A percentile compares a stretch with the other conserved stretches of the same genome.
Conservation (phyloP, 64 coral and sea anemone species). For the Catalaphyllia jardinei region DNA sequence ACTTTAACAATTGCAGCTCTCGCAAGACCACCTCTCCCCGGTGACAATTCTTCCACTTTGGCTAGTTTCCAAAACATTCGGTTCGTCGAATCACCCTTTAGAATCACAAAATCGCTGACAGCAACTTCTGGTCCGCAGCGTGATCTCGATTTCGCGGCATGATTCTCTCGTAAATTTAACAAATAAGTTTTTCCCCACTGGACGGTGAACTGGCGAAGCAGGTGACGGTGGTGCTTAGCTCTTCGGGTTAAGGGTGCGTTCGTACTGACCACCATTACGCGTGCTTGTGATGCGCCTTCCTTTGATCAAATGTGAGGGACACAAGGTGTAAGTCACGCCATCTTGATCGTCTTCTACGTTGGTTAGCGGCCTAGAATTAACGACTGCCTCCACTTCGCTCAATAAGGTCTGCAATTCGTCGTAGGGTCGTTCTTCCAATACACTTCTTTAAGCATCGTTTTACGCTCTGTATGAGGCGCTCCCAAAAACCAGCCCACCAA, state of each 20-base stretch:
- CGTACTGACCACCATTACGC: background rate
- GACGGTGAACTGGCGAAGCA: background rate
- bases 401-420: constrained; percentile 4
- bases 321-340: background rate
- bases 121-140: background rate
- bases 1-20: constrained; percentile 12
- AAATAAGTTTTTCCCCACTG: constrained; percentile 20
- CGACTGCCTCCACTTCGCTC: constrained; percentile 18
- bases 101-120: constrained; percentile 25
- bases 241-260: background rate
- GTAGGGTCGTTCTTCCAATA: background rate
- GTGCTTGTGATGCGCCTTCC: background rate
- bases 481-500: constrained; percentile 42
- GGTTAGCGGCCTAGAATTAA: constrained; percentile 22
- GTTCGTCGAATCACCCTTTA: background rate
- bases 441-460: constrained; percentile 26
- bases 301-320: background rate
- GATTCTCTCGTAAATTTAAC: background rate
- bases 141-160: background rate
- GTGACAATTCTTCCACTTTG: constrained; percentile 23
- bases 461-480: constrained; percentile 22
- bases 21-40: background rate
- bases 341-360: constrained; percentile 25
- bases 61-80: constrained; percentile 40
- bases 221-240: background rate